Evolutionary conservation across 2,888 invertebrate genomes (phyloP).

Genomic region (Trichacis sp.): DNA sequence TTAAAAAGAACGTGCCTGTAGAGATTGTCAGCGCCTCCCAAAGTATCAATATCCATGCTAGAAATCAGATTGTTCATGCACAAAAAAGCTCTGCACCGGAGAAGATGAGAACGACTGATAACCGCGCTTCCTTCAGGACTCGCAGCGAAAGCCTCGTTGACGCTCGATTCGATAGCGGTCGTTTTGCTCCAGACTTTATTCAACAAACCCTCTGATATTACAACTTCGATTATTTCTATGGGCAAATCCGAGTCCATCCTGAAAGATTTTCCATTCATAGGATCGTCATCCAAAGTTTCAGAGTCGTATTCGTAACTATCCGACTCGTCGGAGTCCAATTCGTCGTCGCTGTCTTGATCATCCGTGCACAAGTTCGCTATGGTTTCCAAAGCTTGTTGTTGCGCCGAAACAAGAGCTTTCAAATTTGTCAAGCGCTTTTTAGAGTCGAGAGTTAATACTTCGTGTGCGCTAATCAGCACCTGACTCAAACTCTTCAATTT

Average conservation of each 20-base stretch:
- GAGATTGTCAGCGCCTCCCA: slow-evolving; percentile 76
- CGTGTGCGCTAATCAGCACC: slow-evolving; percentile 69
- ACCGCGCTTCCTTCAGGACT: slow-evolving; percentile 70
- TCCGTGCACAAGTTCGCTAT: slow-evolving; percentile 79
- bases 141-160: slow-evolving; percentile 71
- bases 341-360: slow-evolving; percentile 69
- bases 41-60: slow-evolving; percentile 73
- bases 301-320: slow-evolving; percentile 68
- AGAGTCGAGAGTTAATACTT: slow-evolving; percentile 63
- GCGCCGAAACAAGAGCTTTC: slow-evolving; percentile 73
- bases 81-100: slow-evolving; percentile 77
- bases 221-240: slow-evolving; percentile 74
- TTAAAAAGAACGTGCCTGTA: slow-evolving; percentile 55
- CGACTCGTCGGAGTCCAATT: slow-evolving; percentile 67
- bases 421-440: slow-evolving; percentile 71
- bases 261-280: slow-evolving; percentile 54
- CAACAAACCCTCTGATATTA: slow-evolving; percentile 73
- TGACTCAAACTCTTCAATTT: slow-evolving; percentile 71
- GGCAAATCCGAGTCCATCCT: slow-evolving; percentile 70
- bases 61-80: slow-evolving; percentile 80
- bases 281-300: slow-evolving; percentile 59
- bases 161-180: slow-evolving; percentile 71
- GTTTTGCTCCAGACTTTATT: slow-evolving; percentile 74
- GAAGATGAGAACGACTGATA: slow-evolving; percentile 70
- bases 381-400: slow-evolving; percentile 78